Base-by-base conservation (phyloP, 2,888 invertebrate species). In the Formica aserva region DNA sequence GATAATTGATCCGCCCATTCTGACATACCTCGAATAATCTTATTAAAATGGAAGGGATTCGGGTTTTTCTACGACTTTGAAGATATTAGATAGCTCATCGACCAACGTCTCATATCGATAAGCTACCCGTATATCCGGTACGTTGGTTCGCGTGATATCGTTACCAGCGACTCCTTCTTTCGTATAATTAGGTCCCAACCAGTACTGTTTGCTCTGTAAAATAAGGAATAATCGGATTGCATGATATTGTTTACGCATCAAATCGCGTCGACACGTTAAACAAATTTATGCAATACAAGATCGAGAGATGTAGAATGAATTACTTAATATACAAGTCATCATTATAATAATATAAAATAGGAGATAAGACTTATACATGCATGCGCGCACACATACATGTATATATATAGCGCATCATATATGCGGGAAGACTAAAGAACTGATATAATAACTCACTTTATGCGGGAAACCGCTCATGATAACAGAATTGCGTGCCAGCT, bases 101-200 rank as follows among this genome's bases (percentile, higher is more conserved):
- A 98, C 96, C 86, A 99, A 96, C 0, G 99, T 98, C 95, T 99
- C 99, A 94, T 97, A 98, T 85, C 99, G 97, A 96, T 98, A 99
- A 84, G 99, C 98, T 76, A 99, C 98, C 89, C 99, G 97, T 91
- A 99, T 99, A 95, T 99, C 99, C 22, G 99, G 99, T 78, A 99
- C 98, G 95, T 99, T 99, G 87, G 99, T 99, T 91, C 99, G 97
- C 5, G 98, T 97, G 92, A 99, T 99, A 95, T 99, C 99, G 94
- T 99, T 99, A 55, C 99, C 99, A 86, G 98, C 97, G n/a, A 99
- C 98, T 18, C 99, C 99, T 95, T 99, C 99, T 93, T 98, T 98
- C 83, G 97, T 97, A 95, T 99, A 99, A 95, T 98, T 98, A 67
- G 99, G 98, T 32, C 99, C 99, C 86, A 99, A 96, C 99, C 99